These are phyloP conservation scores for Indicator maculatus DNA, from an alignment of 2,113 vertebrate species.

Conservation along the genomic window DNA sequence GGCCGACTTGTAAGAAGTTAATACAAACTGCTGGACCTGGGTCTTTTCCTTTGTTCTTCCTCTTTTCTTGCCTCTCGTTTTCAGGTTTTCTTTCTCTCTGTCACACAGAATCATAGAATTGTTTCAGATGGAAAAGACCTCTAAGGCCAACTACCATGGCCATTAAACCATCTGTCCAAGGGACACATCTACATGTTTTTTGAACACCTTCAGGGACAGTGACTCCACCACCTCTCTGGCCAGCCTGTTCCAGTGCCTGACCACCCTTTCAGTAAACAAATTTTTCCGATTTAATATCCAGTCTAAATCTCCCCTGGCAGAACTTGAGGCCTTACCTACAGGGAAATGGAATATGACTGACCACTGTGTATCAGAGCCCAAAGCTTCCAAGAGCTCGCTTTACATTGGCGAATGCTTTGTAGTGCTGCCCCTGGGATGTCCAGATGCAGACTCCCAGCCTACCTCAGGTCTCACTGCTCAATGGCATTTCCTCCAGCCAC, in stretches of 20 bases:
- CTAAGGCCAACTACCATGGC: too few species aligned
- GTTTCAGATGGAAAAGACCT: too few species aligned
- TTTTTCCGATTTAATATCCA: too few species aligned
- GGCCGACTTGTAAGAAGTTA: background rate
- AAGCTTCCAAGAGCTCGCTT: background rate
- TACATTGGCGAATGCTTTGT: background rate
- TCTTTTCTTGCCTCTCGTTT: background rate
- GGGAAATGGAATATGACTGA: background rate
- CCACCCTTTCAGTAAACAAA: too few species aligned
- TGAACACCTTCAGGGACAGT: too few species aligned
- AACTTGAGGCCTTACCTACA: too few species aligned
- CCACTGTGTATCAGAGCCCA: background rate
- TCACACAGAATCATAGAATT: background rate
- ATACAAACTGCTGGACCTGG: background rate
- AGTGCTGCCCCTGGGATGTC: rapidly evolving
- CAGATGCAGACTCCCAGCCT: background rate
- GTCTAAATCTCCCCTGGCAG: too few species aligned
- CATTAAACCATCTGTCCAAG: too few species aligned
- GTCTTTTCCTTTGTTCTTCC: background rate
- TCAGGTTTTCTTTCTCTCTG: background rate
- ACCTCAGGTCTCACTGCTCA: rapidly evolving
- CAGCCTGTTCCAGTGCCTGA: too few species aligned
- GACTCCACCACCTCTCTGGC: too few species aligned
- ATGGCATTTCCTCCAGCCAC: rapidly evolving
- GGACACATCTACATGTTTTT: too few species aligned